phyloP scores from a whole-genome alignment of 1,140 invertebrate species.

The Apis cerana region DNA sequence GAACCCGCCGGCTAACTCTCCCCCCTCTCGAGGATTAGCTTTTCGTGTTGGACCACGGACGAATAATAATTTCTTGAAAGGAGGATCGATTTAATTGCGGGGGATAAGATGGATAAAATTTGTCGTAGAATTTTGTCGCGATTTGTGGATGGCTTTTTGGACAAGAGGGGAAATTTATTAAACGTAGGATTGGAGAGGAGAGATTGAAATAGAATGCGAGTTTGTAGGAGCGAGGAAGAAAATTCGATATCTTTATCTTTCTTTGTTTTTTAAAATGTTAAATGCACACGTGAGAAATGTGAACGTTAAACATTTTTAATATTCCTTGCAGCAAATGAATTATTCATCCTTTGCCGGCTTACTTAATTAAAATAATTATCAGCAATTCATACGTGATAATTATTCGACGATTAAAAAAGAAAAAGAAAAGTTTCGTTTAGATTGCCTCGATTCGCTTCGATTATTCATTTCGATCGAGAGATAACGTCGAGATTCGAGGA shows the following conservation, averaged over 20 bases:
- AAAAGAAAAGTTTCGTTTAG: background rate
- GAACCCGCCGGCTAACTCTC: too few relatives aligned
- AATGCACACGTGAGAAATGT: background rate
- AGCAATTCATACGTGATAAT: background rate
- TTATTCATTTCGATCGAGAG: background rate
- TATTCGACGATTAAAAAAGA: background rate
- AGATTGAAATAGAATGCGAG: too few relatives aligned
- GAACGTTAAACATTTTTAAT: background rate
- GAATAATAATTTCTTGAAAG: too few relatives aligned
- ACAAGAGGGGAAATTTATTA: too few relatives aligned
- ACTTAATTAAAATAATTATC: constrained; percentile 11
- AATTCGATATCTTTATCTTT: background rate
- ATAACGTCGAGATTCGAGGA: background rate
- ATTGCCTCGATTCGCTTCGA: background rate
- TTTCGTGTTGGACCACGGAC: too few relatives aligned
- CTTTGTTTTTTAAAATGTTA: background rate
- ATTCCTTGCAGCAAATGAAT: background rate
- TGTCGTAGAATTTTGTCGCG: too few relatives aligned
- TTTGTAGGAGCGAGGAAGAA: too few relatives aligned
- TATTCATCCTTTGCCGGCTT: background rate
- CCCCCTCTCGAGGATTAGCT: too few relatives aligned
- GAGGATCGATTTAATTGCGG: too few relatives aligned
- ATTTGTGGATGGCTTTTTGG: too few relatives aligned
- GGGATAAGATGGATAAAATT: too few relatives aligned
- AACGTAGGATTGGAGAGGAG: too few relatives aligned